phyloP scores from a whole-genome alignment of 2,888 invertebrate species.

The Ophion costatus region DNA sequence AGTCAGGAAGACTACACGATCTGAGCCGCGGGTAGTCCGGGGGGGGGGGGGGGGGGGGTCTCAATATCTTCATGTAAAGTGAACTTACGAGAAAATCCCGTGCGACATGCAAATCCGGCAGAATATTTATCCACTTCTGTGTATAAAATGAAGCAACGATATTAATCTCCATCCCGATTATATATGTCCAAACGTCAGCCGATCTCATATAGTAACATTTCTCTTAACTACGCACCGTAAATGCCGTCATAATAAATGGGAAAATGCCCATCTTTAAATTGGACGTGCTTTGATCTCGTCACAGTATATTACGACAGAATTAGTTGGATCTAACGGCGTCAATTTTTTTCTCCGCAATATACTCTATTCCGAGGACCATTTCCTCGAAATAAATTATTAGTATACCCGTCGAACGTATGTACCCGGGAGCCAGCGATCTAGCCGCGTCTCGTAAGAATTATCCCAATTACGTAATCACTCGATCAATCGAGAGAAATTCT shows the following conservation, averaged over 20 bases:
- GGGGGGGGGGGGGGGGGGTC: too few species aligned
- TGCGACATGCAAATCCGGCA: background rate
- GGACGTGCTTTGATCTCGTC: constrained; percentile 14
- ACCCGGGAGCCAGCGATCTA: constrained; percentile 42
- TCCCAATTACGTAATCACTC: constrained; percentile 59
- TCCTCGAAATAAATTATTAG: constrained; percentile 3
- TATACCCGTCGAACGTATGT: constrained; percentile 11
- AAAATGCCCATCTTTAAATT: constrained; percentile 16
- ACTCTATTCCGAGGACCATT: background rate
- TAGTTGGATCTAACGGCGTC: background rate
- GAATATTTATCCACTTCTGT: background rate
- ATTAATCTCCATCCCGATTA: constrained; percentile 12
- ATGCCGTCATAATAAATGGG: background rate
- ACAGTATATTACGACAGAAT: constrained; percentile 26
- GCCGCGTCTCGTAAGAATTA: constrained; percentile 38
- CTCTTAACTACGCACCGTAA: background rate
- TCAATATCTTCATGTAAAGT: background rate
- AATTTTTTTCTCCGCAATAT: constrained; percentile 15
- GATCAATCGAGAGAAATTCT: constrained; percentile 28
- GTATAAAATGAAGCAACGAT: constrained; percentile 7
- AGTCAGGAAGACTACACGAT: background rate
- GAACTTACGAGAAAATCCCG: background rate
- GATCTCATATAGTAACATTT: constrained; percentile 12
- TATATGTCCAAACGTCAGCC: background rate
- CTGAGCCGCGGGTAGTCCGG: background rate